These are phyloP conservation scores for Brachyistius frenatus DNA, from an alignment of 2,113 vertebrate species.

Conservation along the genomic window DNA sequence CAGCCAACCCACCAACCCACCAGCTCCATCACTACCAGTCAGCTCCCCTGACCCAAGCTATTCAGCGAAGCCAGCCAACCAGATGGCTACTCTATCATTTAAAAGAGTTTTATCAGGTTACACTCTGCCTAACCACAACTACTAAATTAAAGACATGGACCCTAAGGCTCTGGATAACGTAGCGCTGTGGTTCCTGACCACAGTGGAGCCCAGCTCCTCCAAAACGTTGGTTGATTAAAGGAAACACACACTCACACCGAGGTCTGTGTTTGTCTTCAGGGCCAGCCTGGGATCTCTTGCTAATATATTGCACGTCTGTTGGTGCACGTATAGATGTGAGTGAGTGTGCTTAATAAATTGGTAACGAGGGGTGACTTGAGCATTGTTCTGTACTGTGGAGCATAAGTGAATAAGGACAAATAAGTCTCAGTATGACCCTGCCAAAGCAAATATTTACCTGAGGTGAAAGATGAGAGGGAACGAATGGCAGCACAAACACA, in stretches of 20 bases:
- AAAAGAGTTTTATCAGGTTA: slow-evolving; percentile 84
- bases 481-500: slow-evolving; percentile 42
- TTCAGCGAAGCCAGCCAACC: slow-evolving; percentile 66
- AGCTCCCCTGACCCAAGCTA: slow-evolving; percentile 65
- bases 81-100: slow-evolving; percentile 84
- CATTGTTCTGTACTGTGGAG: slow-evolving; percentile 40
- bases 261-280: slow-evolving; percentile 73
- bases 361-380: slow-evolving; percentile 26
- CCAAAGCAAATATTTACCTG: slow-evolving; percentile 76
- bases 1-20: slow-evolving; percentile 69
- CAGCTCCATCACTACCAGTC: slow-evolving; percentile 66
- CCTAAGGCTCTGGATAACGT: slow-evolving; percentile 69
- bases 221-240: slow-evolving; percentile 77
- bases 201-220: slow-evolving; percentile 63
- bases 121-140: slow-evolving; percentile 75
- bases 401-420: slow-evolving; percentile 59
- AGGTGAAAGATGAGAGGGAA: slow-evolving; percentile 63
- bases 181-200: slow-evolving; percentile 71
- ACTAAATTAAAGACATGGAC: slow-evolving; percentile 84
- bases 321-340: slow-evolving; percentile 33
- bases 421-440: slow-evolving; percentile 36
- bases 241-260: slow-evolving; percentile 50
- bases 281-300: slow-evolving; percentile 44
- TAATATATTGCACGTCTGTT: slow-evolving; percentile 60
- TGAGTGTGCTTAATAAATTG: slow-evolving; percentile 5